Percentiles rank a stretch among this genome's conserved stretches.
Evolutionary conservation across 2,888 invertebrate genomes (phyloP).

Genomic region (Thera britannica): DNA sequence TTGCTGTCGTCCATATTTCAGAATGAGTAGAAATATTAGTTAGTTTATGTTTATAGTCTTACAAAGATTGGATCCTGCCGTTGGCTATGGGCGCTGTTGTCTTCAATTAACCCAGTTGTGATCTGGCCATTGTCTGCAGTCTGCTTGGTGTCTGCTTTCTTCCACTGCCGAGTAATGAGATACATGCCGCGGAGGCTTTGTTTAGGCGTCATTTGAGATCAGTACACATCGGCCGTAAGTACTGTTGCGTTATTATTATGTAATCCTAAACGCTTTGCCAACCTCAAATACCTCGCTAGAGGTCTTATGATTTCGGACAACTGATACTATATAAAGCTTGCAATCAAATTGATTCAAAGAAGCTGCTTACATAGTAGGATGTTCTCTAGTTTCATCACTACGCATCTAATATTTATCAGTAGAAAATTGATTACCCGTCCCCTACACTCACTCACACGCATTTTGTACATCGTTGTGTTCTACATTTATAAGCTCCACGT

Average conservation of each 20-base stretch:
- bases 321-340: neutral
- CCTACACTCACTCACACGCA: too few relatives aligned
- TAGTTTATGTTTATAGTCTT: slow-evolving; percentile 61
- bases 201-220: slow-evolving; percentile 68
- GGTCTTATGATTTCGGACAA: neutral
- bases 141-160: slow-evolving; percentile 81
- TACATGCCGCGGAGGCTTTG: slow-evolving; percentile 61
- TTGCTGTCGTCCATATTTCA: slow-evolving; percentile 43
- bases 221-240: slow-evolving; percentile 58
- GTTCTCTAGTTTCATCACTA: too few relatives aligned
- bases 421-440: too few relatives aligned
- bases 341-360: neutral
- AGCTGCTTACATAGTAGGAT: neutral
- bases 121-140: slow-evolving; percentile 73
- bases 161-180: slow-evolving; percentile 68
- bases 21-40: slow-evolving; percentile 61
- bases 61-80: slow-evolving; percentile 67
- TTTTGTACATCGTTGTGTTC: too few relatives aligned
- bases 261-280: slow-evolving; percentile 44
- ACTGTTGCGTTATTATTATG: slow-evolving; percentile 51
- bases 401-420: too few relatives aligned
- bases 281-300: slow-evolving; percentile 37
- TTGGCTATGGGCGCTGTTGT: slow-evolving; percentile 70
- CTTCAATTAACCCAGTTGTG: slow-evolving; percentile 82
- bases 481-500: too few relatives aligned